These are phyloP conservation scores for Alviniconcha strummeri DNA, from an alignment of 2,888 invertebrate genomes.

Conservation along the genomic window DNA sequence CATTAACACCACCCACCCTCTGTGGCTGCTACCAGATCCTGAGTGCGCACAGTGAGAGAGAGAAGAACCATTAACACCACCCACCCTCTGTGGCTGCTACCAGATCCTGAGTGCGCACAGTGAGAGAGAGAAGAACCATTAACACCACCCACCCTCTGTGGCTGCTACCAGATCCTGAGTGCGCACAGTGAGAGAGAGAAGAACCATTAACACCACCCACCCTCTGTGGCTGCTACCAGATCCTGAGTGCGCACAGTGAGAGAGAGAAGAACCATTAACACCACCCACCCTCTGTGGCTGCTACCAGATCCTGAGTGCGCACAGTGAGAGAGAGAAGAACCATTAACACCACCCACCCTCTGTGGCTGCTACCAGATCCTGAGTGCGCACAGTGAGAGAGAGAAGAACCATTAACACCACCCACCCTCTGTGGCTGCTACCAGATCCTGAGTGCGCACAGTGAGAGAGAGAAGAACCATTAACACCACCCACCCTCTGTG, in stretches of 20 bases:
- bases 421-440: constrained; percentile 91
- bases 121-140: no score
- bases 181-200: no score
- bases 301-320: constrained; percentile 86
- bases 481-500: constrained; percentile 79
- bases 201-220: no score
- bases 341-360: constrained; percentile 73
- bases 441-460: constrained; percentile 81
- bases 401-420: no score
- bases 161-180: constrained; percentile 91
- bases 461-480: no score
- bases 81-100: constrained; percentile 91
- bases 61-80: no score
- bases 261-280: no score
- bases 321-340: no score
- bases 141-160: constrained; percentile 79
- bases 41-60: constrained; percentile 36
- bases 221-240: constrained; percentile 91
- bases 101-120: constrained; percentile 81
- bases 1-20: constrained; percentile 73
- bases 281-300: constrained; percentile 87
- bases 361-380: constrained; percentile 94
- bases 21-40: constrained; percentile 94
- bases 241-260: constrained; percentile 78
- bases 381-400: constrained; percentile 36